Percentiles rank a stretch among this genome's conserved stretches.
These are phyloP conservation scores for Dasyprocta punctata DNA, from an alignment of 2,113 vertebrate genomes.

Conservation along the genomic window DNA sequence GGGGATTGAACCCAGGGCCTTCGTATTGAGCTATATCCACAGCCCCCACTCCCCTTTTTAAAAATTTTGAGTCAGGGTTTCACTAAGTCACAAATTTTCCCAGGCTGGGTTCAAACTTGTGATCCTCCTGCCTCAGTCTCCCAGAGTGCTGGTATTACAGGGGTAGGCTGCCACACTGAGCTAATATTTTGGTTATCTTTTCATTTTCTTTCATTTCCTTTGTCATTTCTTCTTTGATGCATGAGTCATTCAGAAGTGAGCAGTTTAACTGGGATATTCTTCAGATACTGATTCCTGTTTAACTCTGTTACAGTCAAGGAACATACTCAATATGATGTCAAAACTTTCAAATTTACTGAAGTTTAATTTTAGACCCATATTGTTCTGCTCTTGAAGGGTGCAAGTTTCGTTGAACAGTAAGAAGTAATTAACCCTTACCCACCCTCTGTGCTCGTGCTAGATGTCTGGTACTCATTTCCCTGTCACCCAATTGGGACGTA, in stretches of 20 bases:
- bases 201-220: not conserved
- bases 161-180: not conserved
- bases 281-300: not conserved
- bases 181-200: not conserved
- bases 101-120: not conserved
- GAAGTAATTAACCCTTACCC: not conserved
- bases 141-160: not conserved
- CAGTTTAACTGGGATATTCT: not conserved
- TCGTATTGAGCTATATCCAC: not conserved
- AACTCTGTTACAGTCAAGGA: not conserved
- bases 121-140: not conserved
- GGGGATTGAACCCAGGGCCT: not conserved
- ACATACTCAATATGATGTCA: not conserved
- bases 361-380: not conserved
- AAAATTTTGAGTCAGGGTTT: not conserved
- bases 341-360: not conserved
- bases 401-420: not conserved
- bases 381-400: not conserved
- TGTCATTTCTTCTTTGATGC: not conserved
- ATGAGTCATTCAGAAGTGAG: not conserved
- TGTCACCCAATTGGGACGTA: not conserved
- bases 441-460: not conserved
- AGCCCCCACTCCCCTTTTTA: not conserved
- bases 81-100: not conserved
- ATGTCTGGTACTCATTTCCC: not conserved